phyloP scores from a whole-genome alignment of 2,888 invertebrate species.

The Acanthosoma haemorrhoidale region DNA sequence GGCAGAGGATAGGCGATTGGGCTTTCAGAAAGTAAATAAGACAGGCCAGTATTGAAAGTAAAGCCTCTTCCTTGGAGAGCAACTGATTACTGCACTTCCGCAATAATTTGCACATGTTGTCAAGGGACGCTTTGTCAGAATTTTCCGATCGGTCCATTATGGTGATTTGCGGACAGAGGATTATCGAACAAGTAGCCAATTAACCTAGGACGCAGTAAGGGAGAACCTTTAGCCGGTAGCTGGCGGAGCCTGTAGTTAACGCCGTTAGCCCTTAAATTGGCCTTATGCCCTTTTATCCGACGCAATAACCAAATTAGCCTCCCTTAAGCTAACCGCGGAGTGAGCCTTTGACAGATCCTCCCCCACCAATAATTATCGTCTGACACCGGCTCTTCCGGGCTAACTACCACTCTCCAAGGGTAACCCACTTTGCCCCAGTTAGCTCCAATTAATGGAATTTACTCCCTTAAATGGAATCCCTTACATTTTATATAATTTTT shows the following conservation, averaged over 20 bases:
- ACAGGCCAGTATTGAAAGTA: too few species aligned
- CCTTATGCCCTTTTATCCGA: background rate
- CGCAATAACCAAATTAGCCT: too few species aligned
- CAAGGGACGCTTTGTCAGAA: too few species aligned
- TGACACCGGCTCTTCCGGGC: too few species aligned
- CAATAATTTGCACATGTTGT: too few species aligned
- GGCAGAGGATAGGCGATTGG: too few species aligned
- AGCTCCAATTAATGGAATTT: background rate
- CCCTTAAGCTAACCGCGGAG: background rate
- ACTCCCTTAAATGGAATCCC: background rate
- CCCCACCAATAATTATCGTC: background rate
- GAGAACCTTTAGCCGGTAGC: background rate
- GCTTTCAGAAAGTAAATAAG: too few species aligned
- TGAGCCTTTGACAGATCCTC: background rate
- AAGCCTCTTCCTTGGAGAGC: too few species aligned
- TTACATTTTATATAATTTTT: background rate
- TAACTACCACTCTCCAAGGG: background rate
- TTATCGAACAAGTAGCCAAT: too few species aligned
- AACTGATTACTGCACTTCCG: too few species aligned
- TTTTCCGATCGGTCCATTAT: too few species aligned
- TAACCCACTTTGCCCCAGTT: background rate
- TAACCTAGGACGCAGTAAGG: background rate
- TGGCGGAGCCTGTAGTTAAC: background rate
- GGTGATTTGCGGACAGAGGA: too few species aligned
- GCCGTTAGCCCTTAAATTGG: background rate